Evolutionary conservation across 2,888 invertebrate genomes (phyloP), one percentile per base, ranked within the genome.

Genomic region (Orthonevra nobilis): DNA sequence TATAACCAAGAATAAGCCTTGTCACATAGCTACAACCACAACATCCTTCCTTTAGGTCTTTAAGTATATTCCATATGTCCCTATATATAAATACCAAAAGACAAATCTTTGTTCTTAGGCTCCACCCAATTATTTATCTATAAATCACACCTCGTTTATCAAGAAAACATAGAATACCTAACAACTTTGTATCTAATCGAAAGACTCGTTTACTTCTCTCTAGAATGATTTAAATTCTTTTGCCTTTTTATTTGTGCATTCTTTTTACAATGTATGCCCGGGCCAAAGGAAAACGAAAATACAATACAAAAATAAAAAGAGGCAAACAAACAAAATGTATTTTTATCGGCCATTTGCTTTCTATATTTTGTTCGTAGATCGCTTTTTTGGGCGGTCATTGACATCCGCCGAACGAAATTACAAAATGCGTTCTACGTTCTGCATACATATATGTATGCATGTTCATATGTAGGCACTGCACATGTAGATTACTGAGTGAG

Each of bases 351-450:
- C 58, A 56, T 77, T 75, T 70, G 69, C 48, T 54, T 68, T 60
- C 40, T 40, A 64, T 72, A 54, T 54, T 72, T 72, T 52, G 58
- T 60, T 61, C 58, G 69, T 68, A 77, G 75, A 70, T 72, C 48
- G 60, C 7, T 66, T 52, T 7, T 10, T 72, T 60, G 26, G 40
- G 6, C 60, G 77, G 77, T 72, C 77, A 72, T 72, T 79, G 72
- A 72, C 77, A 54, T 36, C 36, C 42, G 15, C 14, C 20, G 38
- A 20, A 52, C 5, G 28, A 60, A 19, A 50, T 56, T 50, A 50
- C 50, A 73, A 52, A 77, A 77, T 72, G 72, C 77, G 72, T 60
- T 63, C 68, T 48, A 42, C 63, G 28, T 48, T 69, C 42, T 63
- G 50, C 50, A 58, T 32, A 70, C 64, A 40, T 36, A 6, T 30